Evolutionary conservation across 2,888 invertebrate species (phyloP).

Genomic region (Eulithis testata): DNA sequence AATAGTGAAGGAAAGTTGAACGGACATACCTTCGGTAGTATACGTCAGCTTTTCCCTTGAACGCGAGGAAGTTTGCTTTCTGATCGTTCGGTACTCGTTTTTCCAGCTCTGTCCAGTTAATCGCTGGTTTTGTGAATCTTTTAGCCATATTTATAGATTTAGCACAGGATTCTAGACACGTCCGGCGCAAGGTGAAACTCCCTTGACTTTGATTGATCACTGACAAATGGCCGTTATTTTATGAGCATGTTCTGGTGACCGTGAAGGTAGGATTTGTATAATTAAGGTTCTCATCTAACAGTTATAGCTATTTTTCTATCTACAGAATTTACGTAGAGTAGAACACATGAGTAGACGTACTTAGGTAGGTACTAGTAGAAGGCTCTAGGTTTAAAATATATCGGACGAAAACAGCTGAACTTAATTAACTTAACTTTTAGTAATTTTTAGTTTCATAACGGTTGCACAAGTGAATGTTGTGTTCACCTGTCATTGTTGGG

Average conservation of each 20-base stretch:
- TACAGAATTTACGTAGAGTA: no score
- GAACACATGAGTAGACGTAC: no score
- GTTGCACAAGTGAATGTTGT: no score
- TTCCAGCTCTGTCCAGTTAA: conserved; percentile 69
- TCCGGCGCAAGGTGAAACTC: background rate
- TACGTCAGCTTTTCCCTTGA: conserved; percentile 68
- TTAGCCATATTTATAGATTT: conserved; percentile 56
- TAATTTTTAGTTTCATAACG: no score
- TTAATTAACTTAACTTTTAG: no score
- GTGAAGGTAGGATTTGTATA: no score
- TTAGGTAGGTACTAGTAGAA: no score
- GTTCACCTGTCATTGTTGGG: no score
- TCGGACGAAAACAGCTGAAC: no score
- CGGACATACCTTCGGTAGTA: conserved; percentile 62
- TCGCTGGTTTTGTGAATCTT: conserved; percentile 60
- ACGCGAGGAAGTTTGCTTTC: conserved; percentile 59
- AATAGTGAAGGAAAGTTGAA: conserved; percentile 23
- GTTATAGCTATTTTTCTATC: no score
- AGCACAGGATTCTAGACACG: conserved; percentile 1
- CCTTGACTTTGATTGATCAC: background rate
- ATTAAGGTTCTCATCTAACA: no score
- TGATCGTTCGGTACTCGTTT: conserved; percentile 65
- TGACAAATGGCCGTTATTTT: background rate
- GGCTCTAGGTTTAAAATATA: no score
- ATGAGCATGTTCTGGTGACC: background rate